Base-by-base conservation (phyloP, 2,888 invertebrate genomes). In the Amphiduros pacificus region DNA sequence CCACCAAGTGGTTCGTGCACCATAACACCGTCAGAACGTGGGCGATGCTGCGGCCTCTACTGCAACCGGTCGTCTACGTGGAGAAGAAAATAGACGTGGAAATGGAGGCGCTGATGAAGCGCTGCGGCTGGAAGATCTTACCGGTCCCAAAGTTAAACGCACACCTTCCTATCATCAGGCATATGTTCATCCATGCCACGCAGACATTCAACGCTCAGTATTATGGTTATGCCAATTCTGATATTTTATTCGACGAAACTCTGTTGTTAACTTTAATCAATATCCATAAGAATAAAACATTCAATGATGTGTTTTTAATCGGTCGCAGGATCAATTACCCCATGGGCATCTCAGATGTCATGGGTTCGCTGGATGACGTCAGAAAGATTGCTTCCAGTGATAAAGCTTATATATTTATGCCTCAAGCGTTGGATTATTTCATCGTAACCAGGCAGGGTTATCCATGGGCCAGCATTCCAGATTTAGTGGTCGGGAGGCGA, bases 201-300 rank as follows among this genome's bases (percentile, higher is more conserved):
- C 53, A 62, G 4, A 63, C 63, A 2, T 71, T 68, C 56, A 71
- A 70, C 36, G 69, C 73, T 9, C 61, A 64, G 11, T 74, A 73
- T 61, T 76, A 75, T 60, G 75, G 71, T 11, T 76, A 70, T 55
- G 66, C 70, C 11, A 77, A 77, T 59, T 74, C 74, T 11, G 77
- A 77, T 64, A 73, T 76, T 26, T 61, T 77, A 14, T 76, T 73
- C 56, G 74, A 72, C 27, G 65, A 56, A 26, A 48, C 52, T 27
- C 36, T 63, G 9, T 31, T 60, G 5, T 41, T 40, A 20, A 60
- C 63, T n/a, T 40, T 63, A 31, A 32, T 32, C 27, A 32, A 49
- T 2, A 20, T 58, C 2, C 26, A 22, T 17, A 17, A 24, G 1
- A 26, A 60, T 36, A 11, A 29, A 5, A 31, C 52, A 9, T 29